Evolutionary conservation across 2,888 invertebrate species (phyloP), one percentile per base, ranked within the genome.

Genomic region (Spodoptera picta): DNA sequence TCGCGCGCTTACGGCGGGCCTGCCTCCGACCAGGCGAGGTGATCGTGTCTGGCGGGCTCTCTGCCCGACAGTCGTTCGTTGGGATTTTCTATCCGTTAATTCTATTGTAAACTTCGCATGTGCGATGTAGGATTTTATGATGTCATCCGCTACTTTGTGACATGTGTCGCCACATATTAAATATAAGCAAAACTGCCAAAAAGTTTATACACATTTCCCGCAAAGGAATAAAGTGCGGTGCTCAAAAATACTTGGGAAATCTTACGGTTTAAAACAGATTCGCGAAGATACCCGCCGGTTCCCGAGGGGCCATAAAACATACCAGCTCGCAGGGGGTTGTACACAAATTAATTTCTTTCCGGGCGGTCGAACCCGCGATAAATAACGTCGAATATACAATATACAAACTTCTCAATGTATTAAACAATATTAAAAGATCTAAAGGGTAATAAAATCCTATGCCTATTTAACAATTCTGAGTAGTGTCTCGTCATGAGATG

Each of bases 261-360:
- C 57, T 60, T 57, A 57, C 31, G 43, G 53, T 24, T 55, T 58
- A 48, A 61, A 73, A 51, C 56, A 45, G 58, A 64, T 65, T 65
- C 41, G 19, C 11, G 47, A 52, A 62, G 62, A 58, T 64, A 64
- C 44, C 69, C 54, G 45, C 45, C 46, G 12, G 49, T 14, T 56
- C 70, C 52, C 70, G 12, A 36, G 56, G 36, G 63, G 14, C 47
- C 43, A 69, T 69, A 73, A 74, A 69, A 53, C 65, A 69, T 73
- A 73, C 69, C 47, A 51, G 57, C 57, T 48, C 51, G 47, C 55
- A 14, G 60, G 69, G 55, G 57, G 49, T 48, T 63, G 65, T 43
- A 58, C 57, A 63, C 57, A 65, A 76, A 76, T 76, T 75, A 67
- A 75, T 75, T 73, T 65, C 49, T 73, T 63, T 66, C 58, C 65